A percentile compares a stretch with the other conserved stretches of the same genome.
Evolutionary conservation across 2,113 vertebrate species (phyloP).

Genomic region (Cyprinodon brontotheroides): DNA sequence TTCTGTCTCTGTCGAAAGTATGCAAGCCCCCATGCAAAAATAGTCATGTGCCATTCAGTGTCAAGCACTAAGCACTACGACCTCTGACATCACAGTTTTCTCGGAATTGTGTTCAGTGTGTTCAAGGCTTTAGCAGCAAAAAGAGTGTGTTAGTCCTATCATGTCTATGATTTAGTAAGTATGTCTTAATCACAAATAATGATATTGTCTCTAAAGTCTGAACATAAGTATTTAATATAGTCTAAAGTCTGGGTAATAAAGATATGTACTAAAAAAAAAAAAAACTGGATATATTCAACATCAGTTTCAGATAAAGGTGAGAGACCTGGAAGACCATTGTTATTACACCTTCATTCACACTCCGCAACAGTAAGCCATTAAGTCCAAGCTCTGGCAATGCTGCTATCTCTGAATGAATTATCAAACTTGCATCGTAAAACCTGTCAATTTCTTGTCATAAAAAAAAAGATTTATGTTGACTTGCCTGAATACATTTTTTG

Average conservation of each 20-base stretch:
- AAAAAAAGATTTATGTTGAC: not conserved
- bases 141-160: not conserved
- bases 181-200: not conserved
- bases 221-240: not conserved
- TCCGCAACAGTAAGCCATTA: too few relatives aligned
- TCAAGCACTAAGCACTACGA: too few relatives aligned
- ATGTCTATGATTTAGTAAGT: not conserved
- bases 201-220: not conserved
- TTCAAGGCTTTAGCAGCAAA: not conserved
- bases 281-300: too few relatives aligned
- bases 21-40: too few relatives aligned
- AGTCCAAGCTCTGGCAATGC: too few relatives aligned
- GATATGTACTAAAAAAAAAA: too few relatives aligned
- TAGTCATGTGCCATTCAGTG: too few relatives aligned
- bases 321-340: not conserved
- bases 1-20: too few relatives aligned
- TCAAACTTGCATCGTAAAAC: too few relatives aligned
- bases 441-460: not conserved
- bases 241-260: not conserved
- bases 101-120: not conserved
- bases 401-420: not conserved
- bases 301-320: too few relatives aligned
- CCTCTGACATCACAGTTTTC: too few relatives aligned
- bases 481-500: not conserved
- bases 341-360: too few relatives aligned